Base-by-base conservation (phyloP, 1,140 invertebrate genomes). In the Copidosoma floridanum region DNA sequence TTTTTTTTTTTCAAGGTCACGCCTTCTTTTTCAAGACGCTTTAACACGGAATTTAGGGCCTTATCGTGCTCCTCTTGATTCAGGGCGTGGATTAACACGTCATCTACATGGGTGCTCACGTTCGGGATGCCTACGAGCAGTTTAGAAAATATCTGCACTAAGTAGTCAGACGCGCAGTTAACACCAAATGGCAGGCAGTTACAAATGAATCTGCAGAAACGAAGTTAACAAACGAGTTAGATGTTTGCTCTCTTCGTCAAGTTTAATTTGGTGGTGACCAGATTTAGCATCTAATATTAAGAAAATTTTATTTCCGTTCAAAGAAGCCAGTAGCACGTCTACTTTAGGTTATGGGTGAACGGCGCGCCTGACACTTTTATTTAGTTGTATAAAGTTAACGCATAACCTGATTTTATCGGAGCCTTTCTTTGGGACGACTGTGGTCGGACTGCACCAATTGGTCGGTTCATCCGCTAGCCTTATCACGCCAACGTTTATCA, bases 191-290 rank as follows among this genome's bases (percentile, higher is more conserved):
- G 66, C 65, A 24, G 74, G 66, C 60, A 73, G 72, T 23, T 70
- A 65, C 0, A 81, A 21, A 52, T 55, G 64, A 65, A 79, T 21
- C 71, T 44, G 10, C 72, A 71, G 55, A 71, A 73, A 11, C n/a
- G 72, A 70, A 8, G 69, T 71, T 23, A 74, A 70, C 48, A 75
- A 75, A 8, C 75, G 76, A 2, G 74, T 72, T 35, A 78, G 53
- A 37, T 48, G 51, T 12, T 74, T 71, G 21, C 76, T 65, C 10
- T 65, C 40, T 14, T 62, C 47, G 14, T 61, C 24, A 21, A 61
- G 18, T 26, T 37, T 53, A n/a, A 60, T 68, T 58, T 54, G 63
- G 44, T 57, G 51, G 14, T 52, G 63, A 7, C 55, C 35, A 8
- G 48, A 32, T 35, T 27, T 65, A 4, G 55, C 67, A 23, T 55